These are phyloP conservation scores for Paracanthobrama guichenoti DNA, from an alignment of 2,113 vertebrate species.

Conservation along the genomic window DNA sequence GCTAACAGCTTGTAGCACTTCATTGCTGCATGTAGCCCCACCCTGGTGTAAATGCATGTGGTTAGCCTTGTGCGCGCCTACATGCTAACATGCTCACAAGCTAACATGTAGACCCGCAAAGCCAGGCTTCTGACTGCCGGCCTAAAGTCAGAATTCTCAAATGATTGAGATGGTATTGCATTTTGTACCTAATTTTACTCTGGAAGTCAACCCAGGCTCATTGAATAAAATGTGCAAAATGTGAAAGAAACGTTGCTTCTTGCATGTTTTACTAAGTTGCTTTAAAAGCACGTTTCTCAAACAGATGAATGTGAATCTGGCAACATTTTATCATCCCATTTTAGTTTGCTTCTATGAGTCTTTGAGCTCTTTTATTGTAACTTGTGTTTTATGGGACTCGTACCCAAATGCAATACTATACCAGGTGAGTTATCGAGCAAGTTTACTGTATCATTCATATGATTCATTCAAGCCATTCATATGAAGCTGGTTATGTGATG, in stretches of 20 bases:
- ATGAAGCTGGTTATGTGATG: background rate
- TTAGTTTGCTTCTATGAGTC: background rate
- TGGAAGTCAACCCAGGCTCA: background rate
- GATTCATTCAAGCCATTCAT: too few species aligned
- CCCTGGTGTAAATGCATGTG: slow-evolving; percentile 35
- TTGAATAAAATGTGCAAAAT: background rate
- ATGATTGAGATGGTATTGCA: background rate
- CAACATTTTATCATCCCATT: background rate
- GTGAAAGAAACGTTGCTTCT: background rate
- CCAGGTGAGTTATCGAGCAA: background rate
- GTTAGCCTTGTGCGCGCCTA: slow-evolving; percentile 8
- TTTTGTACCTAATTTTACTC: background rate
- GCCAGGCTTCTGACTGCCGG: background rate
- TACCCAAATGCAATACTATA: background rate
- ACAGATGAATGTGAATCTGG: background rate
- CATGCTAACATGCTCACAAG: background rate
- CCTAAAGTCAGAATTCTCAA: background rate
- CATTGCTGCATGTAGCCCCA: slow-evolving; percentile 8
- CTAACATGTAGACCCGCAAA: background rate
- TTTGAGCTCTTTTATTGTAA: background rate
- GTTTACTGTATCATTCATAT: background rate
- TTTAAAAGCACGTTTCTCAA: background rate
- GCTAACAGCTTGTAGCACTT: slow-evolving; percentile 19
- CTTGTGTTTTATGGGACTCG: too few species aligned
- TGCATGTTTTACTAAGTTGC: background rate